Evolutionary conservation across 2,888 invertebrate species (phyloP), one percentile per base, ranked within the genome.

Genomic region (Liposcelis brunnea): DNA sequence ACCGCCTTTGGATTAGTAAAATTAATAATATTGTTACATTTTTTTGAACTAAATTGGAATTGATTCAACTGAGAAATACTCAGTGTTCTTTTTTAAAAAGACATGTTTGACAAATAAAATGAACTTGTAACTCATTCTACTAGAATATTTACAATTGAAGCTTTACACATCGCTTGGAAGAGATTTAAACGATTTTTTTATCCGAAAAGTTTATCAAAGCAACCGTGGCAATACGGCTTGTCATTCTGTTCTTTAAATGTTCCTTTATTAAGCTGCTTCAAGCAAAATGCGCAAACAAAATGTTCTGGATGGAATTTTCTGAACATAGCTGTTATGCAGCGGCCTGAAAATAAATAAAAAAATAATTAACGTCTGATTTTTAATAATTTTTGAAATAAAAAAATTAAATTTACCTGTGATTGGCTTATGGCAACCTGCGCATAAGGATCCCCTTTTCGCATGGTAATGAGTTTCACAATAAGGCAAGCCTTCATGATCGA

Each of bases 401-500:
- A n/a, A n/a, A n/a, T n/a, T n/a, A n/a, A n/a, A n/a, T n/a, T n/a
- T 50, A 69, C 71, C 90, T 44, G 89, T 87, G 57, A 98, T 95
- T 12, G 97, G 95, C 60, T 94, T 91, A 63, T 93, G 90, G 64
- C 97, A 98, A 50, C 91, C 91, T 50, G 93, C 93, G 65, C 98
- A 99, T 5, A 99, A 74, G 0, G 95, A 95, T 45, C 97, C 97
- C 26, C 93, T 74, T 61, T 91, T 90, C 52, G 90, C 85, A 66
- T 98, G 97, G 66, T 97, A 99, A 66, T 98, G 98, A 1, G 91
- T 93, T 69, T 98, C 97, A 65, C 98, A 98, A 65, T 95, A 95
- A 0, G 98, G 97, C 55, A 86, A 76, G 12, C 95, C 94, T 61
- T 97, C 94, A 65, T 95, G 93, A 65, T 98, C 97, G 66, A 94